Base-by-base conservation (phyloP, 2,113 vertebrate species). In the Perca fluviatilis region DNA sequence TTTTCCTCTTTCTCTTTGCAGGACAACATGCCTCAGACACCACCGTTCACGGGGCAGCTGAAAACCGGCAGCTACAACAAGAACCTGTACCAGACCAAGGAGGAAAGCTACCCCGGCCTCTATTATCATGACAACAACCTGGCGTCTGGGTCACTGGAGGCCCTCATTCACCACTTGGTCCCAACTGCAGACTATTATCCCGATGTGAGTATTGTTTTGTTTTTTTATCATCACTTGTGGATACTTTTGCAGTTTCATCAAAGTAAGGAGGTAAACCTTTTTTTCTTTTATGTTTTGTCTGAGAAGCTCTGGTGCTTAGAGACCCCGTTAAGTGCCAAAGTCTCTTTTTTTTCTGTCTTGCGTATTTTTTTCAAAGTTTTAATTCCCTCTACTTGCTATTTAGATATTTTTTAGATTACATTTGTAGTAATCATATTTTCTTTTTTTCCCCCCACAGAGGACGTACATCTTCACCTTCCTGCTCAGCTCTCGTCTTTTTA, bases 401-500 rank as follows among this genome's bases (percentile, higher is more conserved):
- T 70, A 19, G 49, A 33, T 47, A 27, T 51, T n/a, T 46, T 5
- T 8, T 2, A 0, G 16, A 43, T 65, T 0, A 8, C 5, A 64
- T 40, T 80, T 60, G 40, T 69, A 3, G 8, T 54, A 33, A 86
- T 73, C 81, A 1, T 47, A 0, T 14, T 43, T 57, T 36, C 6
- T 25, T 83, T 71, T 46, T 16, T 40, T 16, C 65, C 84, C 84
- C 69, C 84, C 19, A 11, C 96, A 99, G 98, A 98, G 97, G 87
- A 98, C 97, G 0, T 99, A 97, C 81, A 97, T 98, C 88, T 99
- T 99, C 87, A 99, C 97, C 58, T 99, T 99, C 89, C 94, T 99
- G 40, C 96, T 99, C 67, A 99, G 97, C 74, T 98, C 98, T 5
- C 97, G 97, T 15, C 94, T 99, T 33, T 99, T 98, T 85, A 93